Base-by-base conservation (phyloP, 2,888 invertebrate species). In the Phengaris arion region DNA sequence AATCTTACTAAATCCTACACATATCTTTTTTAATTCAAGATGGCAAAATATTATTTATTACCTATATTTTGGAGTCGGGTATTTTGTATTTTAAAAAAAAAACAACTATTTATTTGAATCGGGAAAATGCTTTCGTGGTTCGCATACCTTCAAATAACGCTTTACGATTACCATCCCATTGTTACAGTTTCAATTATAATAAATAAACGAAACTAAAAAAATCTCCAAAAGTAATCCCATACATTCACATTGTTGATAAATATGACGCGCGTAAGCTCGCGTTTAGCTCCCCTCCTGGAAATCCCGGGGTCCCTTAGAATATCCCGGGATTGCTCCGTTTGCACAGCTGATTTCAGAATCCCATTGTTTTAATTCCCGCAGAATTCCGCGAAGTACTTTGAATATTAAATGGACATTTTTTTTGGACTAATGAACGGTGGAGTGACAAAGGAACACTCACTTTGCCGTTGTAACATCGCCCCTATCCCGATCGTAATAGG, bases 311-410 rank as follows among this genome's bases (percentile, higher is more conserved):
- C 59, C 1, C 68, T 46, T n/a, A 45, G 46, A 22, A 70, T 13
- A 75, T 69, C 35, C 54, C 57, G 57, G 22, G 69, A 22, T 22
- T 22, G 22, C 22, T 59, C 22, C 59, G 70, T 70, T 70, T 51
- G 69, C 75, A 75, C 77, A 78, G 76, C 77, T 74, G 64, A 76
- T 77, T 73, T 70, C 77, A 59, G 69, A 59, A 54, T 70, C 74
- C 74, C 77, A 76, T 79, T 76, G 78, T 77, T 78, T 76, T 78
- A 77, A 79, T 79, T 79, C 77, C 70, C 76, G 75, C 76, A 77
- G 75, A 76, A 77, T 76, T 70, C 75, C 74, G 75, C 73, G 68
- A 77, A 79, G 72, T 77, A 75, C 69, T 79, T 77, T 77, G 76
- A 77, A 79, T 74, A 76, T 76, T 75, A 77, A 77, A 79, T 77